Evolutionary conservation across 2,888 invertebrate species (phyloP).

Genomic region (Creontiades dilutus): DNA sequence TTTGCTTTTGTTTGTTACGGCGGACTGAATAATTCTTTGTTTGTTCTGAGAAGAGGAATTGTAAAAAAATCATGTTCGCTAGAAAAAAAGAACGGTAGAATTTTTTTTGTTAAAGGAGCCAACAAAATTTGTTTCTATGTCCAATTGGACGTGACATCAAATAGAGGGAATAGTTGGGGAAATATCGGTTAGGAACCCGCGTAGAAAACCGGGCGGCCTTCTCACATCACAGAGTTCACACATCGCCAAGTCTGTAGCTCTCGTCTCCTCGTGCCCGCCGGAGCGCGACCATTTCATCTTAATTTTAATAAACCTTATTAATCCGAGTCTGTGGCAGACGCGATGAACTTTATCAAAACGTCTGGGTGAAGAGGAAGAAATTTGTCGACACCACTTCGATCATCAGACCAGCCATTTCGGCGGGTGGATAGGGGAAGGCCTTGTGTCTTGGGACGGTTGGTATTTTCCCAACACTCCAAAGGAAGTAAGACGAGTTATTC

Average conservation of each 20-base stretch:
- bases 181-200: background rate
- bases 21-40: background rate
- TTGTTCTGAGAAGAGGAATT: slow-evolving; percentile 19
- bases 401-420: background rate
- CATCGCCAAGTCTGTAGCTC: background rate
- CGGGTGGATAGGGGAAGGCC: background rate
- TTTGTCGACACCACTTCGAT: slow-evolving; percentile 52
- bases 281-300: slow-evolving; percentile 37
- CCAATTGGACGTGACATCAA: slow-evolving; percentile 25
- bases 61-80: background rate
- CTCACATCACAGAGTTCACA: background rate
- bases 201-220: slow-evolving; percentile 16
- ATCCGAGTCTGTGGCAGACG: slow-evolving; percentile 30
- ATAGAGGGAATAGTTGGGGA: background rate
- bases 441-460: no score
- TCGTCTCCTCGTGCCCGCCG: background rate
- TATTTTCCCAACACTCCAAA: no score
- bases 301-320: slow-evolving; percentile 63
- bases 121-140: slow-evolving; percentile 2
- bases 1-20: no score
- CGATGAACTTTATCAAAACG: background rate
- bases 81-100: background rate
- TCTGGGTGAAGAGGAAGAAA: background rate
- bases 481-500: no score
- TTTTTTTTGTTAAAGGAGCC: background rate